A percentile compares a stretch with the other conserved stretches of the same genome.
Conservation (phyloP, 1,140 invertebrate genomes). For the Homarus americanus region DNA sequence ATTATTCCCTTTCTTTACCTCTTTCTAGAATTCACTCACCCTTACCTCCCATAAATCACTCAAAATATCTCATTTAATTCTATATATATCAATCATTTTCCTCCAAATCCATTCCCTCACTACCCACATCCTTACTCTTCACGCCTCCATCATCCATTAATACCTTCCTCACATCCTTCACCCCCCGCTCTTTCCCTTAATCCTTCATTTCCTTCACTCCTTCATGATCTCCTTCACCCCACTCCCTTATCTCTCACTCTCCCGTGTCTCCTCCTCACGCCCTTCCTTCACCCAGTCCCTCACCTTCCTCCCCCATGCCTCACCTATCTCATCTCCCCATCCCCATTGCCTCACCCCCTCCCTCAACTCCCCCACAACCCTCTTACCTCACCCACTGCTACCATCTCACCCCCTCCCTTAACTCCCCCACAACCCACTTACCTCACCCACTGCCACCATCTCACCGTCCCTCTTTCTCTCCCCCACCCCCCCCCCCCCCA, state of each 20-base stretch:
- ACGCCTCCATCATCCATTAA: not conserved
- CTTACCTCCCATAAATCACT: too few relatives aligned
- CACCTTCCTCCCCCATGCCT: not conserved
- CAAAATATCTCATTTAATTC: too few relatives aligned
- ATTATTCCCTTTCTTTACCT: too few relatives aligned
- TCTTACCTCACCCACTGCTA: too few relatives aligned
- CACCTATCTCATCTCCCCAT: not conserved
- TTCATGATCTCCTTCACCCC: constrained; percentile 27
- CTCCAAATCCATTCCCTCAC: too few relatives aligned
- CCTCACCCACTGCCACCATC: not conserved
- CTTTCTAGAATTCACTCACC: too few relatives aligned
- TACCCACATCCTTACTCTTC: too few relatives aligned
- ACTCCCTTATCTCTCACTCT: not conserved
- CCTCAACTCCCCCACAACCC: not conserved
- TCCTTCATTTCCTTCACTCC: constrained; percentile 13
- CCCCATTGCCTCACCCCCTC: too few relatives aligned
- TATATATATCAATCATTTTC: too few relatives aligned
- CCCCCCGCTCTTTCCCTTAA: not conserved
- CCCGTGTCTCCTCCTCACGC: too few relatives aligned
- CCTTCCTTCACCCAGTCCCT: constrained; percentile 10
- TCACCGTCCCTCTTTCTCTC: not conserved
- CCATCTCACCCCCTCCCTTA: not conserved
- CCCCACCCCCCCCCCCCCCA: not conserved
- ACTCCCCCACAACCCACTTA: not conserved
- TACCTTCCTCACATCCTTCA: not conserved